phyloP scores from a whole-genome alignment of 1,140 invertebrate genomes.

The Drosophila pruinosa region DNA sequence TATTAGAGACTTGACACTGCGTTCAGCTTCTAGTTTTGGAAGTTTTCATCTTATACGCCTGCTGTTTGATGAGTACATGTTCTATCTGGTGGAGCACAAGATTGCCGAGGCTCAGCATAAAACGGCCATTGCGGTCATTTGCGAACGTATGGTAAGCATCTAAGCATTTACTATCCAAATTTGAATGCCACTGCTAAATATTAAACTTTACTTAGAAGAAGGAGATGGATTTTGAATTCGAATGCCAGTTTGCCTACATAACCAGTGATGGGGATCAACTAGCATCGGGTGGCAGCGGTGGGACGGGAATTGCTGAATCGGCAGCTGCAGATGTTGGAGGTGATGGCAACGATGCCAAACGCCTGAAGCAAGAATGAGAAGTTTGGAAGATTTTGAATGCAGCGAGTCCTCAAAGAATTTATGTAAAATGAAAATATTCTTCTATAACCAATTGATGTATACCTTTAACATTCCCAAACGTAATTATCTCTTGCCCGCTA shows the following conservation, averaged over 20 bases:
- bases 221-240: slow-evolving; percentile 79
- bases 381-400: neutral
- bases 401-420: slow-evolving; percentile 31
- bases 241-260: slow-evolving; percentile 78
- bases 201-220: slow-evolving; percentile 63
- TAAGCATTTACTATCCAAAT: neutral
- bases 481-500: neutral
- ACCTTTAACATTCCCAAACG: neutral
- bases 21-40: slow-evolving; percentile 98
- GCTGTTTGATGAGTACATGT: slow-evolving; percentile 99
- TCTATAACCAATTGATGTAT: slow-evolving; percentile 13
- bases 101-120: slow-evolving; percentile 95
- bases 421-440: slow-evolving; percentile 26
- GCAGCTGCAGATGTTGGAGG: neutral
- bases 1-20: slow-evolving; percentile 95
- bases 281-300: slow-evolving; percentile 20
- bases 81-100: slow-evolving; percentile 98
- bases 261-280: slow-evolving; percentile 67
- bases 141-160: slow-evolving; percentile 73
- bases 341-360: slow-evolving; percentile 67
- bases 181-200: slow-evolving; percentile 4
- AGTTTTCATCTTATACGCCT: slow-evolving; percentile 99
- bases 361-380: slow-evolving; percentile 79
- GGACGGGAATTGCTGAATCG: neutral
- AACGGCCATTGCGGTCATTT: slow-evolving; percentile 97